Evolutionary conservation across 1,140 invertebrate genomes (phyloP), one percentile per base, ranked within the genome.

Genomic region (Papilio aristodemus): DNA sequence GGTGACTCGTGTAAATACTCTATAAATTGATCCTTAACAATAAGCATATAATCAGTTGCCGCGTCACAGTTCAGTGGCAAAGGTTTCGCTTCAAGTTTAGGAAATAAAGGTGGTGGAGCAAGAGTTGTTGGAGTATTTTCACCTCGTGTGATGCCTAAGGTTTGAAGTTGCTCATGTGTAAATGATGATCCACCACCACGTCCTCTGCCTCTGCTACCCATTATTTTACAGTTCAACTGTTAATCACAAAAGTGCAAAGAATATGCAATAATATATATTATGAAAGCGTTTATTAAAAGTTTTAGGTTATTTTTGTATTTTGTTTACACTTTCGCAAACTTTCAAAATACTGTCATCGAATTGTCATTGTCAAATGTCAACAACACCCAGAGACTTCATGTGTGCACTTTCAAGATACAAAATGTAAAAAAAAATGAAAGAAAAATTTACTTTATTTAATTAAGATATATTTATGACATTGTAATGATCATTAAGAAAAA

Each of bases 21-120:
- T 59, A 92, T 91, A 69, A 91, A 92, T 74, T 92, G 91, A 68
- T 90, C 87, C 77, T 90, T 92, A 36, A 92, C 88, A 63, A 92
- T 91, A 0, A 92, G 73, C 89, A 92, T 91, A 58, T 92, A 92
- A 60, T 92, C 91, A 13, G 87, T 92, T 14, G 90, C 83, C 17
- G 90, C 90, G 68, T 92, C 89, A 43, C 76, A 83, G 46, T 70
- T 74, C 9, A 92, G 70, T 9, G 89, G 90, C 32, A 92, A 74
- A 7, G 91, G 90, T 75, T 87, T 91, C 4, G 81, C 77, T 70
- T 92, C 91, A 22, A 92, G 76, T 83, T 92, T 92, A 5, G 91
- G 91, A 75, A 90, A 92, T 69, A 92, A 73, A 39, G 91, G 91
- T 17, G 91, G 91, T 17, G 91, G 91, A 57, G 82, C 83, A 14